Evolutionary conservation across 2,888 invertebrate species (phyloP).

Genomic region (Yponomeuta malinellus): DNA sequence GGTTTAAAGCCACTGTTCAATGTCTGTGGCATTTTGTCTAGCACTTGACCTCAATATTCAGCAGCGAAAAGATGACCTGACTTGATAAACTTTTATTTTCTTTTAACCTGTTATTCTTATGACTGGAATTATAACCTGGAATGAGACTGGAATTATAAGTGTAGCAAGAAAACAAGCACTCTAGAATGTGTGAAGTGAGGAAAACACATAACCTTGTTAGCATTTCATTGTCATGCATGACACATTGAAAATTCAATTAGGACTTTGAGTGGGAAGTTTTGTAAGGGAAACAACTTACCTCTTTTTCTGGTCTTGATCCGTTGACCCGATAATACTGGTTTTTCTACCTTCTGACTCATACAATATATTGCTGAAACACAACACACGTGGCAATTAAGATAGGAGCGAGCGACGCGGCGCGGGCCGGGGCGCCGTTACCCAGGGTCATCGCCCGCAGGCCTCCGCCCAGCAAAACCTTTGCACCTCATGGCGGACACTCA

Average conservation of each 20-base stretch:
- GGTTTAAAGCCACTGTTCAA: no score
- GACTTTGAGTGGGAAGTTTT: background rate
- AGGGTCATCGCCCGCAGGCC: conserved; percentile 52
- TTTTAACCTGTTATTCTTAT: no score
- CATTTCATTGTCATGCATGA: conserved; percentile 4
- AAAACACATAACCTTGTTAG: conserved; percentile 1
- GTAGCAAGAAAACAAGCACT: background rate
- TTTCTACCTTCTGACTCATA: conserved; percentile 99
- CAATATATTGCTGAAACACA: conserved; percentile 88
- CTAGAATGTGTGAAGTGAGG: background rate
- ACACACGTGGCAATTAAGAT: conserved; percentile 70
- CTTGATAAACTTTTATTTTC: no score
- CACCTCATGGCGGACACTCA: conserved; percentile 39
- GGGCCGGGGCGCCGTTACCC: conserved; percentile 31
- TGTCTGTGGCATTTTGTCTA: no score
- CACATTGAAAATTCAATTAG: conserved; percentile 9
- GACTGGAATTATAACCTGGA: no score
- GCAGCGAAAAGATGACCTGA: no score
- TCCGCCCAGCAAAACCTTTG: conserved; percentile 12
- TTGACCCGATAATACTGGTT: conserved; percentile 99
- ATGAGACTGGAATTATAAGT: no score
- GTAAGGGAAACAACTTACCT: conserved; percentile 79
- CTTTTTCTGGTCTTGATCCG: conserved; percentile 99
- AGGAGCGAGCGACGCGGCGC: conserved; percentile 28
- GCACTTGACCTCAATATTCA: no score